These are phyloP conservation scores for Phaethon lepturus DNA, from an alignment of 2,113 vertebrate genomes.

Conservation along the genomic window DNA sequence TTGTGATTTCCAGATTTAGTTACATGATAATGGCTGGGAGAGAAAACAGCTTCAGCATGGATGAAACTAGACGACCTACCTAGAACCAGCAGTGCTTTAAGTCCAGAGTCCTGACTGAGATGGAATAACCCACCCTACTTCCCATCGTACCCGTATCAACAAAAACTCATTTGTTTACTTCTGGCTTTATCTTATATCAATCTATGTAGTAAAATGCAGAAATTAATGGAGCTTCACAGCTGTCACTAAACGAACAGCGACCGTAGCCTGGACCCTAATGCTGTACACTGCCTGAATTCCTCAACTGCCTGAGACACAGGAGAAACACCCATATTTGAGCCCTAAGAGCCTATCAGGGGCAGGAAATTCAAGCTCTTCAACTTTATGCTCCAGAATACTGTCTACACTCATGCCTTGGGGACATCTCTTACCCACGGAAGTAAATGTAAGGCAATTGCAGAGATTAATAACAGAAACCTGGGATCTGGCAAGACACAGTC, in stretches of 20 bases:
- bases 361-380: not conserved
- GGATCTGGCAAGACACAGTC: not conserved
- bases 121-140: not conserved
- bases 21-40: not conserved
- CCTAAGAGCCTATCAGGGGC: not conserved
- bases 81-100: not conserved
- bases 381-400: not conserved
- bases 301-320: not conserved
- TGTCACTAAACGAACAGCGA: not conserved
- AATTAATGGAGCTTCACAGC: not conserved
- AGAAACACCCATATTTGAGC: not conserved
- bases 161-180: not conserved
- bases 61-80: not conserved
- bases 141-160: not conserved
- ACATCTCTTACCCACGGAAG: not conserved
- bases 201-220: not conserved
- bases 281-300: not conserved
- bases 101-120: not conserved
- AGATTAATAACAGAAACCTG: not conserved
- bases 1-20: not conserved
- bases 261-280: not conserved
- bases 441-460: not conserved
- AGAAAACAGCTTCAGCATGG: not conserved
- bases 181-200: not conserved
- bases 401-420: not conserved